Evolutionary conservation across 2,113 vertebrate genomes (phyloP).

Genomic region (Bungarus multicinctus): DNA sequence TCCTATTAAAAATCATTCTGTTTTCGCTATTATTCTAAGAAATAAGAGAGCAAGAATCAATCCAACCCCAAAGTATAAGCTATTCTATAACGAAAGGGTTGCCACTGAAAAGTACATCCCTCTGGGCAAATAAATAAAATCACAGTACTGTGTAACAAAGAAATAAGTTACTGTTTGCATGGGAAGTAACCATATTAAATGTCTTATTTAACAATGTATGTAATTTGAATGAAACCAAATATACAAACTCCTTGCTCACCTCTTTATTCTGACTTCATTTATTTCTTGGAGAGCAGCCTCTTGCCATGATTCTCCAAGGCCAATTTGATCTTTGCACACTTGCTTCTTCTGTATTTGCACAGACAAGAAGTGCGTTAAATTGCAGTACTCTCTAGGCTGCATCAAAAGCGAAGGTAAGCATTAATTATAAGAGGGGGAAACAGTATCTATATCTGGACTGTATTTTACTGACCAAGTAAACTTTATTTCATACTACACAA

Average conservation of each 20-base stretch:
- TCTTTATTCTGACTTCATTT: neutral
- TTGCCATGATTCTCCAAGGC: neutral
- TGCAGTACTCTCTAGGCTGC: neutral
- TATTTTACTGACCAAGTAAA: neutral
- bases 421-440: neutral
- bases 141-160: neutral
- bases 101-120: neutral
- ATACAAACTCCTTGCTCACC: neutral
- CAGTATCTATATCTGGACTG: neutral
- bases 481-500: neutral
- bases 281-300: neutral
- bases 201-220: neutral
- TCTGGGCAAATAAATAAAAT: neutral
- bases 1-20: neutral
- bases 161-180: neutral
- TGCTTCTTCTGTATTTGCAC: neutral
- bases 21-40: neutral
- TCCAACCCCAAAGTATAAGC: neutral
- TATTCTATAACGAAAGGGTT: neutral
- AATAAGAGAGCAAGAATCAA: neutral
- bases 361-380: neutral
- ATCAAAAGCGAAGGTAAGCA: neutral
- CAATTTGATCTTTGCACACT: neutral
- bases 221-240: neutral
- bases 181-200: neutral